Conservation (phyloP, 1,140 invertebrate genomes). For the Penaeus chinensis region DNA sequence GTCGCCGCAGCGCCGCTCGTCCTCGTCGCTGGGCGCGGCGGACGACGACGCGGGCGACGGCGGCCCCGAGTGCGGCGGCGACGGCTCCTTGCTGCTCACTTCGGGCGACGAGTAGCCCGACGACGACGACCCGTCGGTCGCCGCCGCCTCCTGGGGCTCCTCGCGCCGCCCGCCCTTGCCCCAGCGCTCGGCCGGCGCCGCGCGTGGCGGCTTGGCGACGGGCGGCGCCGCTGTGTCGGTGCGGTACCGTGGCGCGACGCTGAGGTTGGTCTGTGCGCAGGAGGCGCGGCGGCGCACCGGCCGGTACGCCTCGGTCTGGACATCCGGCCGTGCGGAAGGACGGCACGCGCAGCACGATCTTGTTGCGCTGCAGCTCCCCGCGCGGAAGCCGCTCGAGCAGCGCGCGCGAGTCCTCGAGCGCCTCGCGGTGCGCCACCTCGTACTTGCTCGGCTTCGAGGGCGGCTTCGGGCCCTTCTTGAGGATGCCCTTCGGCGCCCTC, state of each 20-base stretch:
- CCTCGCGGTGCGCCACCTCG: slow-evolving; percentile 59
- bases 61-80: slow-evolving; percentile 61
- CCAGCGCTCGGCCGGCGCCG: slow-evolving; percentile 13
- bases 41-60: slow-evolving; percentile 60
- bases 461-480: slow-evolving; percentile 39
- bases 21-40: slow-evolving; percentile 45
- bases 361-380: slow-evolving; percentile 59
- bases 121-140: slow-evolving; percentile 53
- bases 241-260: slow-evolving; percentile 45
- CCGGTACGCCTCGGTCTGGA: slow-evolving; percentile 58
- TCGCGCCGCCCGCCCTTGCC: not conserved
- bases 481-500: slow-evolving; percentile 44
- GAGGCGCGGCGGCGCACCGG: slow-evolving; percentile 59
- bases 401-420: slow-evolving; percentile 52
- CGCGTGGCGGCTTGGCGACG: not conserved
- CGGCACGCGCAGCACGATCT: slow-evolving; percentile 62
- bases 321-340: slow-evolving; percentile 63
- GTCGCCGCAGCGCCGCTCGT: slow-evolving; percentile 37
- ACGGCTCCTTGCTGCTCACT: slow-evolving; percentile 61
- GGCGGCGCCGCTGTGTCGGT: slow-evolving; percentile 2
- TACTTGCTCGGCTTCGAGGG: slow-evolving; percentile 52
- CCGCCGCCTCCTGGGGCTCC: not conserved
- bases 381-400: slow-evolving; percentile 57
- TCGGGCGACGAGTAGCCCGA: slow-evolving; percentile 63
- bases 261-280: slow-evolving; percentile 59